A percentile compares a stretch with the other conserved stretches of the same genome.
phyloP scores from a whole-genome alignment of 64 coral and sea anemone species.

The Stylophora pistillata region DNA sequence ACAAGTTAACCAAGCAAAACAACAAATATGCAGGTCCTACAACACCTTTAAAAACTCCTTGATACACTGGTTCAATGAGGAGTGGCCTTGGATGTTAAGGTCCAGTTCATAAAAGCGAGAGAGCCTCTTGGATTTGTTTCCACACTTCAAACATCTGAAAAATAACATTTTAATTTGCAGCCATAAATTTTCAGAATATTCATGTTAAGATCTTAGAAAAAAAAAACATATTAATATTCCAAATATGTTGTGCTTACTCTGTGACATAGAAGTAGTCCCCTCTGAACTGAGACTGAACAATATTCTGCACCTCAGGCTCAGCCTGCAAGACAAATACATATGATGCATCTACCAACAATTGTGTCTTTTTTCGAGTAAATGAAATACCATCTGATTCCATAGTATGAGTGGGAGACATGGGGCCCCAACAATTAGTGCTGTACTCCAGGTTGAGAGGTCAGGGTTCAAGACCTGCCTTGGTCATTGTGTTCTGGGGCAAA shows the following conservation, averaged over 20 bases:
- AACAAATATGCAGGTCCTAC: neutral
- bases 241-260: constrained; percentile 41
- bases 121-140: constrained; percentile 77
- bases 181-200: neutral
- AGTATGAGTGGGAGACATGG: too few species aligned
- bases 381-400: too few species aligned
- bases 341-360: too few species aligned
- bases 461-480: too few species aligned
- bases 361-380: too few species aligned
- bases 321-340: constrained; percentile 33
- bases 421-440: too few species aligned
- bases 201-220: neutral
- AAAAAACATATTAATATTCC: too few species aligned
- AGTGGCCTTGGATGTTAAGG: constrained; percentile 94
- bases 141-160: constrained; percentile 86
- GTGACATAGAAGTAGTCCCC: constrained; percentile 93
- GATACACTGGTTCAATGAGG: constrained; percentile 85
- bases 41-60: constrained; percentile 97
- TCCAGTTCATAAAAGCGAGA: constrained; percentile 96
- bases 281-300: constrained; percentile 94
- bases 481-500: too few species aligned
- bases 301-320: constrained; percentile 75
- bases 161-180: neutral
- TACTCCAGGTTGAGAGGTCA: neutral
- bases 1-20: too few species aligned